These are phyloP conservation scores for Synanthedon tipuliformis DNA, from an alignment of 2,888 invertebrate species.

Conservation along the genomic window DNA sequence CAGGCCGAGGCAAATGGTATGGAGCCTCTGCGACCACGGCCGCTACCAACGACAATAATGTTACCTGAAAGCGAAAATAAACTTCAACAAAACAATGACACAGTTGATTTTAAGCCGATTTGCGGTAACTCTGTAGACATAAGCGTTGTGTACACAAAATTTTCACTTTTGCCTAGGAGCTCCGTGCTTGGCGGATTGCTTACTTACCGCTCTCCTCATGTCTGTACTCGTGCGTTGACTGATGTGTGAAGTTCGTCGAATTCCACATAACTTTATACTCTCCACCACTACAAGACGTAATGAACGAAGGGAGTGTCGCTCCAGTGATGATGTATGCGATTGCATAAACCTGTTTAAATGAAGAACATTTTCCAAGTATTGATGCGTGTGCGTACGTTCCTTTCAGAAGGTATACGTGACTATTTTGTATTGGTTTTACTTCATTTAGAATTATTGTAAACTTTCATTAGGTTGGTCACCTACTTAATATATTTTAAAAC, in stretches of 20 bases:
- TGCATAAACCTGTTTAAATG: neutral
- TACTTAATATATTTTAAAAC: too few species aligned
- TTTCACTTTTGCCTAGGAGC: slow-evolving; percentile 31
- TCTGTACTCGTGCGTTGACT: slow-evolving; percentile 28
- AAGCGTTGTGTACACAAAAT: slow-evolving; percentile 20
- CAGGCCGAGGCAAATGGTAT: slow-evolving; percentile 50
- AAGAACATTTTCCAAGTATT: neutral
- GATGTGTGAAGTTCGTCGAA: slow-evolving; percentile 31
- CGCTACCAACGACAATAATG: slow-evolving; percentile 41
- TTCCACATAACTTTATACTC: slow-evolving; percentile 42
- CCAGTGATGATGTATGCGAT: neutral
- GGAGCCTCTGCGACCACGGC: slow-evolving; percentile 50
- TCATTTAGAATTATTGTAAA: neutral
- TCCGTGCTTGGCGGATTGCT: slow-evolving; percentile 5
- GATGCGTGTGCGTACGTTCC: neutral
- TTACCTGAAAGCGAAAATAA: slow-evolving; percentile 27
- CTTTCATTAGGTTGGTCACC: neutral
- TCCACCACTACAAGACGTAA: slow-evolving; percentile 37
- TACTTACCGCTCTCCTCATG: slow-evolving; percentile 63
- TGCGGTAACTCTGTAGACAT: slow-evolving; percentile 10
- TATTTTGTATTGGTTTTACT: neutral
- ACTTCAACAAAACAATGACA: too few species aligned
- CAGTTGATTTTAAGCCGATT: too few species aligned
- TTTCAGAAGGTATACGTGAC: neutral
- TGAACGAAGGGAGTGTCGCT: neutral